Evolutionary conservation across 2,888 invertebrate species (phyloP).

Genomic region (Ectemnius continuus): DNA sequence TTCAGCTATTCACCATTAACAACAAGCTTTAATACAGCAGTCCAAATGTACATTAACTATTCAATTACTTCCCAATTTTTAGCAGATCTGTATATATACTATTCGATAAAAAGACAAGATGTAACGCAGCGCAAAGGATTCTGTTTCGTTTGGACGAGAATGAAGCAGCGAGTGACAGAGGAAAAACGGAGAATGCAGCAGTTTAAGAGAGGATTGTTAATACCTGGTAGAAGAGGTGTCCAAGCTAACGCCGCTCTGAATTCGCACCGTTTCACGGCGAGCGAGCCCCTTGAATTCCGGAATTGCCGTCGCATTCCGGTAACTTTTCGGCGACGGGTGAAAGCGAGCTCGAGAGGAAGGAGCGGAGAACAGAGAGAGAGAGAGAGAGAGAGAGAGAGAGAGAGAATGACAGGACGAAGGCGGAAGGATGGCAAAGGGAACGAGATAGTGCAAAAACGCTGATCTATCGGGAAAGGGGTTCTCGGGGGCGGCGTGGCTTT

Average conservation of each 20-base stretch:
- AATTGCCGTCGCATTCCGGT: slow-evolving; percentile 1
- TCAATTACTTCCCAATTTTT: too few relatives aligned
- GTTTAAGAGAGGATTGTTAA: background rate
- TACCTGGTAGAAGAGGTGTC: too few relatives aligned
- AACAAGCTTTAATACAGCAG: too few relatives aligned
- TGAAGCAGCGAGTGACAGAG: background rate
- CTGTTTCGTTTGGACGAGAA: too few relatives aligned
- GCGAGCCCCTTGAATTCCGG: slow-evolving; percentile 1
- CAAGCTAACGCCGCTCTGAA: background rate
- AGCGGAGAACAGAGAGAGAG: background rate
- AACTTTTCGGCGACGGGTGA: background rate
- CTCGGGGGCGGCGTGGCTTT: background rate
- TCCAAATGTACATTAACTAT: too few relatives aligned
- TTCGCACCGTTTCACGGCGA: background rate
- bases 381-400: background rate
- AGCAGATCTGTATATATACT: too few relatives aligned
- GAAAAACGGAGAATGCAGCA: background rate
- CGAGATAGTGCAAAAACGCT: background rate
- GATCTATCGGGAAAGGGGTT: slow-evolving; percentile 2
- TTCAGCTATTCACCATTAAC: too few relatives aligned
- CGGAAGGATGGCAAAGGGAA: background rate
- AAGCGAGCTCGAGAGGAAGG: background rate
- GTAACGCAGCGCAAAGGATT: too few relatives aligned
- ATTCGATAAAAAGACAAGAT: too few relatives aligned
- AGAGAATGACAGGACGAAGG: background rate